Evolutionary conservation across 2,888 invertebrate genomes (phyloP).

Genomic region (Pediacus dermestoides): DNA sequence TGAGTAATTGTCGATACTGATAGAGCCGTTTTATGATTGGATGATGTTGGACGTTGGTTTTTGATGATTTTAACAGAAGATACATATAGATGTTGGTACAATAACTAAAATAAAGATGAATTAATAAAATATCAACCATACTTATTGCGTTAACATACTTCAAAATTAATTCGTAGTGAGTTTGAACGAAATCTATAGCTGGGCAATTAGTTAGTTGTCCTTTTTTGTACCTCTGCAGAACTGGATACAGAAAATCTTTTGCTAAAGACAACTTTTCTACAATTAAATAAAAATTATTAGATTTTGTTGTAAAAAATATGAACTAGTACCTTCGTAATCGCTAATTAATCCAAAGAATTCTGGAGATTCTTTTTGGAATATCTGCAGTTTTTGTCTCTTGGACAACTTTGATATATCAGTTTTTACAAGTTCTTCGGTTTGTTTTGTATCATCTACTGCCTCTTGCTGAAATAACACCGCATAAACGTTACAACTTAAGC

Average conservation of each 20-base stretch:
- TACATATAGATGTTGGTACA: constrained; percentile 84
- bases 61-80: constrained; percentile 75
- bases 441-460: constrained; percentile 38
- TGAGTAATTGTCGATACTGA: constrained; percentile 73
- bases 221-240: constrained; percentile 60
- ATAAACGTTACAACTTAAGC: not conserved
- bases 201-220: constrained; percentile 62
- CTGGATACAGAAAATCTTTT: constrained; percentile 63
- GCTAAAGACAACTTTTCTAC: constrained; percentile 57
- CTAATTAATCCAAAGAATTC: constrained; percentile 75
- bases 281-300: constrained; percentile 11
- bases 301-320: constrained; percentile 31
- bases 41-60: constrained; percentile 71
- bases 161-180: constrained; percentile 46
- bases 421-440: constrained; percentile 60
- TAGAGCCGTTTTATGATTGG: constrained; percentile 84
- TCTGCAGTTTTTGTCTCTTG: constrained; percentile 69
- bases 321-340: constrained; percentile 66
- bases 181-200: constrained; percentile 67
- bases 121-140: too few species aligned
- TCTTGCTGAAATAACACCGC: constrained; percentile 36
- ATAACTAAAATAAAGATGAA: constrained; percentile 61
- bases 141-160: constrained; percentile 48
- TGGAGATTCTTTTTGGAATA: constrained; percentile 82
- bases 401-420: constrained; percentile 74